Percentiles rank a stretch among this genome's conserved stretches.
Conservation (phyloP, 2,797 vertebrate species). For the Trachops cirrhosus region DNA sequence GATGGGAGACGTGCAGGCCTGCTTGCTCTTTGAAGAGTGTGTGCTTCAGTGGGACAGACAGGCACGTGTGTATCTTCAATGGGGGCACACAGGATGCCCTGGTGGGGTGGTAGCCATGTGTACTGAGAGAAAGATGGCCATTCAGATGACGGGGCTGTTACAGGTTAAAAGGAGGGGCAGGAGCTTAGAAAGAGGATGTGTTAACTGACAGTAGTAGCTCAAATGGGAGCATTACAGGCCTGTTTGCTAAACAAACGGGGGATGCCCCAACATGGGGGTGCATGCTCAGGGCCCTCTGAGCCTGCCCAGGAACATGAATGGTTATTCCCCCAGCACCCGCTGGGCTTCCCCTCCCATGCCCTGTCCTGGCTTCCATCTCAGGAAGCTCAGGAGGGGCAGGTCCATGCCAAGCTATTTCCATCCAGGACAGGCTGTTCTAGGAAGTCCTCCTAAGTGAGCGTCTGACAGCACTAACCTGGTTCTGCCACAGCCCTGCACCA, state of each 20-base stretch:
- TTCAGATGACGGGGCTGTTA: accelerated
- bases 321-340: too few species aligned
- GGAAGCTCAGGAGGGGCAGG: background rate
- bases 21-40: background rate
- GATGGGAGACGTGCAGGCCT: background rate
- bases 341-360: background rate
- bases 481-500: background rate
- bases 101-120: accelerated
- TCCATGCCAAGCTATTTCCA: constrained; percentile 17
- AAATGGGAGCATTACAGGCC: accelerated
- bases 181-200: background rate
- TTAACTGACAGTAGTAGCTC: accelerated
- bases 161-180: background rate
- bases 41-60: background rate
- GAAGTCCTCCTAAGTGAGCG: constrained; percentile 74
- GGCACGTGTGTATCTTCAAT: accelerated
- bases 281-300: accelerated
- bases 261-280: accelerated
- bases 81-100: accelerated
- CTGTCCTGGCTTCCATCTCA: background rate
- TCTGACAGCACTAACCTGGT: constrained; percentile 76
- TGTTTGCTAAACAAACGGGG: background rate
- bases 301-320: background rate
- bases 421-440: constrained; percentile 77
- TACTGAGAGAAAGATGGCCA: background rate